Evolutionary conservation across 2,113 vertebrate genomes (phyloP).

Genomic region (Dinomys branickii): DNA sequence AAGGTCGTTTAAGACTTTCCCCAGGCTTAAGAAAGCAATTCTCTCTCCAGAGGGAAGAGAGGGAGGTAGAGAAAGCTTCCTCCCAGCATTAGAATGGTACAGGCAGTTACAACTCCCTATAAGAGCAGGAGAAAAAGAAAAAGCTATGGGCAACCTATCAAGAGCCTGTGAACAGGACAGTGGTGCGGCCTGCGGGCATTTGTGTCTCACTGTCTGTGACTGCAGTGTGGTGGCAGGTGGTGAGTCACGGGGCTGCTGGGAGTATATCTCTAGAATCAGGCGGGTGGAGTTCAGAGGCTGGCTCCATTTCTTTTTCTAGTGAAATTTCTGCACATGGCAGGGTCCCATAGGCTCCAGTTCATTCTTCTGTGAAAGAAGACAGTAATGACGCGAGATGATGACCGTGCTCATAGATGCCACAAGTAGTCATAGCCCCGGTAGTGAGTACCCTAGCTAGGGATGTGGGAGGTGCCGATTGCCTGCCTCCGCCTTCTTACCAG

Average conservation of each 20-base stretch:
- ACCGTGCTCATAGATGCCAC: too few relatives aligned
- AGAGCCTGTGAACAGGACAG: neutral
- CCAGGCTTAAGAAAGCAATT: neutral
- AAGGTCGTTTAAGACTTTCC: conserved; percentile 46
- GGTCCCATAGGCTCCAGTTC: neutral
- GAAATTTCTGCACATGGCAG: neutral
- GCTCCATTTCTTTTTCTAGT: neutral
- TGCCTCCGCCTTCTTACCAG: neutral
- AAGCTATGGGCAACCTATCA: neutral
- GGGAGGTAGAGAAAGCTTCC: neutral
- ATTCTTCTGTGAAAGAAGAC: neutral
- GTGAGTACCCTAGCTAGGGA: neutral
- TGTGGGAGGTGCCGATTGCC: neutral
- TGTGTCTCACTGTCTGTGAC: neutral
- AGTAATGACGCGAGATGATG: neutral
- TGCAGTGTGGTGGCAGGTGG: neutral
- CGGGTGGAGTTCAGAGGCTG: neutral
- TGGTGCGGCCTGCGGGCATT: neutral
- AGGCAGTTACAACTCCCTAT: neutral
- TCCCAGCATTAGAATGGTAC: neutral
- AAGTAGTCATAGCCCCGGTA: fast-evolving
- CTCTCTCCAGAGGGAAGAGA: conserved; percentile 30
- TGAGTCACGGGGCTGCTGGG: neutral
- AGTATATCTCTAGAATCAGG: neutral
- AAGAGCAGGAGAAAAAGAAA: conserved; percentile 9